These are phyloP conservation scores for Falco columbarius DNA, from an alignment of 2,797 vertebrate species.

Conservation along the genomic window DNA sequence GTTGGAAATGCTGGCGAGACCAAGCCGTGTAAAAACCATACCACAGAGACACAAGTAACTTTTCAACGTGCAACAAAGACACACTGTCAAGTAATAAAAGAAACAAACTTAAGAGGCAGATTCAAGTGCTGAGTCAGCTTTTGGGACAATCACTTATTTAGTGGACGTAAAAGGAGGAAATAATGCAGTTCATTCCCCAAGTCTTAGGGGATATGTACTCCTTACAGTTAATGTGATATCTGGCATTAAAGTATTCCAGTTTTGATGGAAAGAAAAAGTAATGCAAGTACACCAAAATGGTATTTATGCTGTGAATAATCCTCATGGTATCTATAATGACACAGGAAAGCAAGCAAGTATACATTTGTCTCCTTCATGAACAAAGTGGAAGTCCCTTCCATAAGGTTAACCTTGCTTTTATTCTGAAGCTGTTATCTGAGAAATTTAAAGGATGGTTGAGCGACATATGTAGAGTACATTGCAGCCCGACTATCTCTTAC, in stretches of 20 bases:
- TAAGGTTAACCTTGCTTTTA: background rate
- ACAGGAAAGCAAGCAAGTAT: background rate
- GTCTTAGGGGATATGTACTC: background rate
- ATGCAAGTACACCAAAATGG: background rate
- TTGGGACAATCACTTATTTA: background rate
- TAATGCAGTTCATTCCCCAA: background rate
- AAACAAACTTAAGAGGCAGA: background rate
- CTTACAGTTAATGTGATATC: background rate
- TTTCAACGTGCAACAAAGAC: background rate
- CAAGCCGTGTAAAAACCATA: background rate
- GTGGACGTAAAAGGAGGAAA: background rate
- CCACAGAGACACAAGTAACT: background rate
- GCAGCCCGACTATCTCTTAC: background rate
- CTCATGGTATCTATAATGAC: background rate
- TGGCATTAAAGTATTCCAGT: background rate
- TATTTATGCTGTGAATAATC: background rate
- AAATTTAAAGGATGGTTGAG: background rate
- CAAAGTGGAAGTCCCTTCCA: background rate
- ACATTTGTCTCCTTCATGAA: background rate
- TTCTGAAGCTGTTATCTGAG: background rate
- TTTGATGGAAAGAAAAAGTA: background rate
- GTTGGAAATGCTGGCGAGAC: background rate
- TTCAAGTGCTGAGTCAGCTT: background rate
- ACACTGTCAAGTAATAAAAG: background rate
- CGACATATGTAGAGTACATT: background rate